Conservation (phyloP, 2,113 vertebrate genomes). For the Eublepharis macularius region DNA sequence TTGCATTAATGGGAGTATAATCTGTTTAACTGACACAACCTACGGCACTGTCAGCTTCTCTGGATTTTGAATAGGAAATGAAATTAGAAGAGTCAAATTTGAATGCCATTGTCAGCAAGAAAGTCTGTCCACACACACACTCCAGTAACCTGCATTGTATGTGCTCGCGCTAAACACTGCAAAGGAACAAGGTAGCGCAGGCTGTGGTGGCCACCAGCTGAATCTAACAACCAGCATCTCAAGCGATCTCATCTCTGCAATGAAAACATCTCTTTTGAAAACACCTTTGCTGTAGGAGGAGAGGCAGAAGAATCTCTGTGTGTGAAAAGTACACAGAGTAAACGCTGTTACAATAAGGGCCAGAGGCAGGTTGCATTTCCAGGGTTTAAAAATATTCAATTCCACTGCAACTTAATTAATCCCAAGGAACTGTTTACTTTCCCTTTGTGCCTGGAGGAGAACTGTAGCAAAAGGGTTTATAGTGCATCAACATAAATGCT, state of each 20-base stretch:
- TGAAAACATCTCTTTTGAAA: constrained; percentile 1
- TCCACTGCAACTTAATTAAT: constrained; percentile 1
- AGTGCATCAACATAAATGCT: neutral
- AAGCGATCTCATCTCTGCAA: neutral
- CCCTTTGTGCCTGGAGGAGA: constrained; percentile 5
- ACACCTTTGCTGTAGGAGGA: neutral
- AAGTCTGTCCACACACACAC: neutral
- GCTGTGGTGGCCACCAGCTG: too few relatives aligned
- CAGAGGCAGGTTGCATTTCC: neutral
- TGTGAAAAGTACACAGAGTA: constrained; percentile 20
- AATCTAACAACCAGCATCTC: neutral
- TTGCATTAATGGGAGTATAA: neutral
- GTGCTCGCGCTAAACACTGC: neutral
- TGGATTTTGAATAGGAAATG: neutral
- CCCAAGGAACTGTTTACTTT: constrained; percentile 8
- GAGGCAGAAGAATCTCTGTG: neutral
- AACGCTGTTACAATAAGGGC: neutral
- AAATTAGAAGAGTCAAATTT: neutral
- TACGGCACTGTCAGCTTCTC: neutral
- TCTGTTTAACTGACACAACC: neutral
- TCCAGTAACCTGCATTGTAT: neutral
- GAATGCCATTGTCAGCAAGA: neutral
- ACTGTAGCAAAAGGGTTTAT: constrained; percentile 14
- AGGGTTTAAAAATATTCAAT: constrained; percentile 23
- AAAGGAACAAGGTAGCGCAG: neutral